These are phyloP conservation scores for Pyrgus malvae DNA, from an alignment of 2,888 invertebrate species.

Conservation along the genomic window DNA sequence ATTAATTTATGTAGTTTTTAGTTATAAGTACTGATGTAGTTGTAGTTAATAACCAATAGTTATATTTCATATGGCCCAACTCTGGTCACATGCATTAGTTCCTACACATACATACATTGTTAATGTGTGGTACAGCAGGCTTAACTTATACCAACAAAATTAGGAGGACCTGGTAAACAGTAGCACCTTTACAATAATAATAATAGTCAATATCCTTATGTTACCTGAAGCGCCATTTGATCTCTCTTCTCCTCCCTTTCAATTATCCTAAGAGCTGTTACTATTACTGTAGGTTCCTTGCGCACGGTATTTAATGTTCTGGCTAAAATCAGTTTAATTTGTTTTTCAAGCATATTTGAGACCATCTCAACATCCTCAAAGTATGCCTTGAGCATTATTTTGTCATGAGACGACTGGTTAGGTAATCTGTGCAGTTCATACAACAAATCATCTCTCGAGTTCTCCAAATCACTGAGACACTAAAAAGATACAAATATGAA, in stretches of 20 bases:
- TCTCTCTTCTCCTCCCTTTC: conserved; percentile 98
- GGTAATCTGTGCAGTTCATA: conserved; percentile 97
- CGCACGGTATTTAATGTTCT: conserved; percentile 96
- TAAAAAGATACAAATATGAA: conserved; percentile 38
- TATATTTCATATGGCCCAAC: no score
- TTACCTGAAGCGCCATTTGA: conserved; percentile 87
- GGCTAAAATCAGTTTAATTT: conserved; percentile 93
- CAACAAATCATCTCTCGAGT: conserved; percentile 96
- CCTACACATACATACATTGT: no score
- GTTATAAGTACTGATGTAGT: no score
- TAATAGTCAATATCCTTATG: background rate
- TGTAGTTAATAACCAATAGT: no score
- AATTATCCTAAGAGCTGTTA: conserved; percentile 96
- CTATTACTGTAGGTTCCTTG: conserved; percentile 96
- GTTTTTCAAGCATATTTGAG: conserved; percentile 94
- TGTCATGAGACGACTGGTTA: conserved; percentile 94
- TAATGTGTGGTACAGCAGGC: no score
- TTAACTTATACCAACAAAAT: background rate
- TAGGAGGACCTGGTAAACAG: no score
- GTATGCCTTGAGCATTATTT: conserved; percentile 96
- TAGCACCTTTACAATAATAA: no score
- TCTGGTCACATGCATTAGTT: no score
- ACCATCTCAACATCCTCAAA: conserved; percentile 97
- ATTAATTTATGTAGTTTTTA: no score
- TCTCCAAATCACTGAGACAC: conserved; percentile 97